Evolutionary conservation across 2,113 vertebrate species (phyloP).

Genomic region (Morone chrysops): DNA sequence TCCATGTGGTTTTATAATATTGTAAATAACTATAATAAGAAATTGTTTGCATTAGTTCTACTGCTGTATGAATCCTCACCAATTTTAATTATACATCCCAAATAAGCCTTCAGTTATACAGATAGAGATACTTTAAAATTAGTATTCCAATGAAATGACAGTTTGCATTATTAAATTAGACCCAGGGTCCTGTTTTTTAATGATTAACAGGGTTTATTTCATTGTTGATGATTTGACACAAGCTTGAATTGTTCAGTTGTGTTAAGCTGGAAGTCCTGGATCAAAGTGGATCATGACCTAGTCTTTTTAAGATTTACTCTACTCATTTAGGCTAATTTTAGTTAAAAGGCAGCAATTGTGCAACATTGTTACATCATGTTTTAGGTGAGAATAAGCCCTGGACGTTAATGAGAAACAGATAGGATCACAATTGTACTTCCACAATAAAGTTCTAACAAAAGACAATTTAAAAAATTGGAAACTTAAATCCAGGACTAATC

Average conservation of each 20-base stretch:
- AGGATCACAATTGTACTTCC: background rate
- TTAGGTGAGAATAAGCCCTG: background rate
- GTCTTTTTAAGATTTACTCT: background rate
- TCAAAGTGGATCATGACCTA: background rate
- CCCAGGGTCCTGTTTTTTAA: background rate
- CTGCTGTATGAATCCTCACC: background rate
- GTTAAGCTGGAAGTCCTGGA: background rate
- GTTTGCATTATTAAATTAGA: background rate
- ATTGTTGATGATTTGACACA: background rate
- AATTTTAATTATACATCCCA: background rate
- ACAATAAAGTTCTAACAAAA: background rate
- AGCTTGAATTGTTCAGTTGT: no score
- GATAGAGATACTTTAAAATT: background rate
- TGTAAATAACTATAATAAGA: slow-evolving; percentile 5
- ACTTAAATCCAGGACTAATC: background rate
- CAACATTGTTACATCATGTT: background rate
- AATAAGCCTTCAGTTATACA: background rate
- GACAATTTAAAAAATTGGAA: background rate
- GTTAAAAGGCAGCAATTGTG: background rate
- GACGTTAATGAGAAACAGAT: background rate
- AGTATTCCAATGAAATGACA: background rate
- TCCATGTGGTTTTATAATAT: background rate
- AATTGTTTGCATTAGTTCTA: background rate
- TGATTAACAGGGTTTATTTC: background rate
- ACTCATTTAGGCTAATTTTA: background rate